phyloP scores from a whole-genome alignment of 2,113 vertebrate species.

The Carlito syrichta region DNA sequence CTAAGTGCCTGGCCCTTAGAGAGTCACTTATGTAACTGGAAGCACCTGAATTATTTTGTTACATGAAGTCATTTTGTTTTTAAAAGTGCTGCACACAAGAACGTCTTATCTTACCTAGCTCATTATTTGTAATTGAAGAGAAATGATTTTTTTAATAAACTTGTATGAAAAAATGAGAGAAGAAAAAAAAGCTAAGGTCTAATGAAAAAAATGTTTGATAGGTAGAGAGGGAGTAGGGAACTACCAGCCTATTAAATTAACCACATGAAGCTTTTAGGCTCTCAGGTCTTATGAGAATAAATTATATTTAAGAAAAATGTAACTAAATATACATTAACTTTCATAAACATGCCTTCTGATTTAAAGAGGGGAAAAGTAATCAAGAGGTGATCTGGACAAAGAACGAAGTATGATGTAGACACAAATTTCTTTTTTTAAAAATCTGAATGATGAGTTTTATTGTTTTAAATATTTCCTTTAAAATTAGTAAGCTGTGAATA shows the following conservation, averaged over 20 bases:
- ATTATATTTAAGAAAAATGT: neutral
- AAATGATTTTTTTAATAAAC: neutral
- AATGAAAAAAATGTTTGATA: neutral
- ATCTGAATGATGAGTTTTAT: neutral
- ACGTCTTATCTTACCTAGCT: neutral
- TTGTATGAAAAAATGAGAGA: neutral
- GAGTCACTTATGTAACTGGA: constrained; percentile 31
- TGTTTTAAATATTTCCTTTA: neutral
- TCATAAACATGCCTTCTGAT: neutral
- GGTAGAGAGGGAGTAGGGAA: neutral
- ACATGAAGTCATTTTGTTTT: constrained; percentile 44
- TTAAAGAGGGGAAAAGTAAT: neutral
- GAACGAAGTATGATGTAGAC: neutral
- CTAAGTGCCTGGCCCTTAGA: neutral
- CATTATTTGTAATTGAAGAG: neutral
- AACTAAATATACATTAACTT: neutral
- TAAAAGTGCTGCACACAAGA: neutral
- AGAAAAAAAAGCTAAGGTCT: neutral
- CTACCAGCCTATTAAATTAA: neutral
- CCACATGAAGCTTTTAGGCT: neutral
- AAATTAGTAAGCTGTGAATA: neutral
- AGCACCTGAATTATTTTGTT: neutral
- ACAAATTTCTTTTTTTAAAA: too few species aligned
- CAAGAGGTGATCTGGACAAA: neutral
- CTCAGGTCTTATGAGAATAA: neutral